Conservation (phyloP, 2,797 vertebrate species). For the Arrhamphus sclerolepis region DNA sequence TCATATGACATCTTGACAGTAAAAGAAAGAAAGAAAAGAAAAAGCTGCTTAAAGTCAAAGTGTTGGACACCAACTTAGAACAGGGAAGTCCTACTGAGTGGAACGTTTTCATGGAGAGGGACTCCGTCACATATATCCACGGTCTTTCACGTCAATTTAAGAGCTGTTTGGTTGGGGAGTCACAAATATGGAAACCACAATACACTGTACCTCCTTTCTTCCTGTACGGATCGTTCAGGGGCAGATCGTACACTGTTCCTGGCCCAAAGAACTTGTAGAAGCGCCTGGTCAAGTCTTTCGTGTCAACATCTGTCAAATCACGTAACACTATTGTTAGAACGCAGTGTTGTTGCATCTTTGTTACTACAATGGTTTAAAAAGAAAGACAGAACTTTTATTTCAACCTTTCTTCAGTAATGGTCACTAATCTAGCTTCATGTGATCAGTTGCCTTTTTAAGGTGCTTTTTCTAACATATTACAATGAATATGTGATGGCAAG, state of each 20-base stretch:
- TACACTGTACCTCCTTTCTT: slow-evolving; percentile 65
- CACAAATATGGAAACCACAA: no score
- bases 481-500: no score
- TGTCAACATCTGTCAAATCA: slow-evolving; percentile 60
- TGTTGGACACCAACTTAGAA: slow-evolving; percentile 4
- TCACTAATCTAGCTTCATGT: no score
- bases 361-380: no score
- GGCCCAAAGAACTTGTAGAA: slow-evolving; percentile 73
- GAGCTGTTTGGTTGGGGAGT: no score
- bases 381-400: background rate
- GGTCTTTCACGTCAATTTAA: slow-evolving; percentile 10
- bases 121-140: slow-evolving; percentile 30
- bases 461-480: no score
- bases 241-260: slow-evolving; percentile 72
- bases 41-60: slow-evolving; percentile 22
- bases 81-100: slow-evolving; percentile 38
- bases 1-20: slow-evolving; percentile 17
- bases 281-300: slow-evolving; percentile 66
- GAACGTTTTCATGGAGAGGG: slow-evolving; percentile 35
- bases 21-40: slow-evolving; percentile 16
- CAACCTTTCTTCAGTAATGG: background rate
- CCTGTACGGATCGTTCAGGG: slow-evolving; percentile 74
- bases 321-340: background rate
- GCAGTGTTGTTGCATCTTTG: no score
- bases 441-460: no score